Base-by-base conservation (phyloP, 2,113 vertebrate genomes). In the Chauna torquata region DNA sequence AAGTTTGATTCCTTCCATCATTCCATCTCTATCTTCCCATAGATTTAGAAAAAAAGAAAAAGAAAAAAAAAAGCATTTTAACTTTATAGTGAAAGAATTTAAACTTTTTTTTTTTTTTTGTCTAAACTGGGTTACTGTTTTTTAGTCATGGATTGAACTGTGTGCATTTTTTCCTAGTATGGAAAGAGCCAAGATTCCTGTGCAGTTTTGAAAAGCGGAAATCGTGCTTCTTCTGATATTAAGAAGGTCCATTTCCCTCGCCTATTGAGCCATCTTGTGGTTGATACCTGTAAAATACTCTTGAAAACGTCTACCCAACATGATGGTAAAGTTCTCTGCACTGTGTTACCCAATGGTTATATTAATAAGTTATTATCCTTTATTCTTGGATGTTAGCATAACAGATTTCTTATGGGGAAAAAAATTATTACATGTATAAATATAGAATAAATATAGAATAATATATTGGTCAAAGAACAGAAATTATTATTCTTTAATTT, bases 191-290 rank as follows among this genome's bases (percentile, higher is more conserved):
- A 83, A 57, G 24, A 57, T 79, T 52, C 17, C 2, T 25, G 1
- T 52, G 38, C 30, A 50, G 10, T 25, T 72, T 76, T 45, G 64
- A 89, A 82, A 28, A 25, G 5, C 13, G 64, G 42, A 76, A 76
- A 45, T 3, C 0, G 0, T 40, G 3, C 2, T 34, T 32, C 76
- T 74, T 38, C 8, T 61, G n/a, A 28, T 12, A 1, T 36, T 28
- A 65, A 81, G 82, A 70, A 61, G 1, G 4, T 49, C 32, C 50
- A 57, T 97, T 97, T 97, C 8, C 58, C 34, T 97, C 84, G 95
- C 92, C 91, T 94, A 36, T 44, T 97, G 97, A 96, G 97, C 97
- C 98, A 97, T 94, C 97, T 98, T 95, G 97, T 98, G 98, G 97
- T 79, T 88, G 90, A 68, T 82, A 86, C 69, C 36, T 96, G 92